Base-by-base conservation (phyloP, 2,113 vertebrate species). In the Prochilodus magdalenae region DNA sequence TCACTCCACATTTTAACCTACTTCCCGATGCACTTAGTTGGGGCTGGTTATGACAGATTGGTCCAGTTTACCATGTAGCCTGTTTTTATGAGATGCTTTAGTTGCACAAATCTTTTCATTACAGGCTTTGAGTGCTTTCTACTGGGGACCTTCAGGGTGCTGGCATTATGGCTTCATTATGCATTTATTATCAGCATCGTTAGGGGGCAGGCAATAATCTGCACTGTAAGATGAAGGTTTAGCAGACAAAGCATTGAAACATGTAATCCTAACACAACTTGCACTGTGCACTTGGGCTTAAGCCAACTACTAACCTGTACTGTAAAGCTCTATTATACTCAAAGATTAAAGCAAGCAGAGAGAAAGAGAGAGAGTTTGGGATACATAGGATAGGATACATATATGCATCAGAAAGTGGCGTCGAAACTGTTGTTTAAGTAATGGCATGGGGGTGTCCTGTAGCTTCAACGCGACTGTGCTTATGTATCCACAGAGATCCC, bases 401-500 rank as follows among this genome's bases (percentile, higher is more conserved):
- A 63, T 65, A 30, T 65, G 55, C 30, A 44, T 18, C 0, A 26
- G 40, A 62, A 16, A 16, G 33, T 2, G 13, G 22, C 5, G 1
- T 36, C 26, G 47, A 47, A 47, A 66, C 5, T 14, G 30, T 36
- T 11, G 59, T 18, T 29, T 36, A 30, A 20, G 12, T 24, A 73
- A 5, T 4, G 66, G 20, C 16, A 22, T 22, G 24, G 66, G 11
- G 24, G 22, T 13, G 22, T 44, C 70, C 11, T 22, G 11, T 57
- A 69, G 51, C 18, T 36, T 27, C 26, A 81, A 78, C 40, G 14
- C 47, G 16, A 29, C 22, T 27, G 4, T 60, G 49, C 63, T 66
- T 8, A 57, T 79, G 29, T 84, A 44, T 83, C 57, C 79, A 36
- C 93, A 99, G 97, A 99, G 92, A 95, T 99, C 87, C 97, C 96